A percentile compares a stretch with the other conserved stretches of the same genome.
Conservation (phyloP, 1,140 invertebrate species). For the Andrena cerasifolii region DNA sequence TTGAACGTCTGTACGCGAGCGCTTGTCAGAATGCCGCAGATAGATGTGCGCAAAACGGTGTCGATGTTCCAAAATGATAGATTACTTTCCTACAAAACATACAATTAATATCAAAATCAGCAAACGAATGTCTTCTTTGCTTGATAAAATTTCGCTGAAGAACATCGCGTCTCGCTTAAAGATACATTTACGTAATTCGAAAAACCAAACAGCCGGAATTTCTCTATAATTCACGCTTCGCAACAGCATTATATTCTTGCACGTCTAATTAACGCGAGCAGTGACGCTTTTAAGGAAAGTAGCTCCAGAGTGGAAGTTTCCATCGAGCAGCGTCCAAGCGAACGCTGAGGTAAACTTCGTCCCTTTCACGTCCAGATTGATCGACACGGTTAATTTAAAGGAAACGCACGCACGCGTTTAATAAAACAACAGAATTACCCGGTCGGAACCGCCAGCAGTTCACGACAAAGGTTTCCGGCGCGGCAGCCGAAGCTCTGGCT, state of each 20-base stretch:
- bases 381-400: constrained; percentile 40
- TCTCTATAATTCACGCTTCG: too few relatives aligned
- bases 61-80: too few relatives aligned
- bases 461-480: constrained; percentile 34
- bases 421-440: constrained; percentile 34
- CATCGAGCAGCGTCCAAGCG: neutral
- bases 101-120: too few relatives aligned
- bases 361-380: constrained; percentile 17
- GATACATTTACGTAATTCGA: too few relatives aligned
- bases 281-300: too few relatives aligned
- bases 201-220: too few relatives aligned
- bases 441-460: constrained; percentile 8
- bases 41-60: neutral
- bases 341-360: constrained; percentile 15
- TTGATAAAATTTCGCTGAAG: too few relatives aligned
- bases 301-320: neutral
- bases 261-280: too few relatives aligned
- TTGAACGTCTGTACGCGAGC: neutral
- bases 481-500: constrained; percentile 24
- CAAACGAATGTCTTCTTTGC: too few relatives aligned
- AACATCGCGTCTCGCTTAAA: too few relatives aligned
- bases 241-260: too few relatives aligned
- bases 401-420: constrained; percentile 14
- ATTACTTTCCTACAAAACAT: too few relatives aligned
- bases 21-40: neutral